Percentiles rank a stretch among this genome's conserved stretches.
Conservation (phyloP, 1,140 invertebrate genomes). For the Copidosoma floridanum region DNA sequence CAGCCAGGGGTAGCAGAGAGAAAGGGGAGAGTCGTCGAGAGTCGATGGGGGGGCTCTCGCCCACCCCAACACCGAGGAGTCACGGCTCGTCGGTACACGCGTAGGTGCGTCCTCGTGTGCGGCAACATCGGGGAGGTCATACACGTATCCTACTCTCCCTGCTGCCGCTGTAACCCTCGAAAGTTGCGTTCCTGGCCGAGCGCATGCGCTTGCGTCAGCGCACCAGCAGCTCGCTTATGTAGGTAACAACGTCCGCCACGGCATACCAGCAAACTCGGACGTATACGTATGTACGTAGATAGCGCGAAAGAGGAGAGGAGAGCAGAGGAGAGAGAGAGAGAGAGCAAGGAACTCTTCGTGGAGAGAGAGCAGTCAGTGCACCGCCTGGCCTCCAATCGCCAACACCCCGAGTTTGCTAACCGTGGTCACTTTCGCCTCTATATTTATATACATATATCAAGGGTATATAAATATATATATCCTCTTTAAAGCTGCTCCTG, state of each 20-base stretch:
- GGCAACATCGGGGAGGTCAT: neutral
- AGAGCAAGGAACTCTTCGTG: slow-evolving; percentile 33
- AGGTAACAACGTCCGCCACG: too few relatives aligned
- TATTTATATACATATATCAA: neutral
- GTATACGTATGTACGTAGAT: too few relatives aligned
- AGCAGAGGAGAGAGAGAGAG: slow-evolving; percentile 9
- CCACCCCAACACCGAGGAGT: too few relatives aligned
- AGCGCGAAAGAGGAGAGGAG: neutral
- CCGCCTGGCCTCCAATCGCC: slow-evolving; percentile 47
- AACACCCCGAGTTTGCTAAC: slow-evolving; percentile 28
- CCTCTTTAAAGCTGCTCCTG: neutral
- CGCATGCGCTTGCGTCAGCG: slow-evolving; percentile 24
- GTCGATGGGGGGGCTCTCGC: neutral
- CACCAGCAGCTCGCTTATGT: neutral
- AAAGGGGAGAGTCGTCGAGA: neutral
- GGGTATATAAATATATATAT: neutral
- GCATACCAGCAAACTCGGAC: too few relatives aligned
- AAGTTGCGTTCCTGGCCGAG: too few relatives aligned
- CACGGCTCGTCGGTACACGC: neutral
- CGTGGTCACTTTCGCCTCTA: neutral
- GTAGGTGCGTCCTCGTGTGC: neutral
- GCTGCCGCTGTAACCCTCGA: too few relatives aligned
- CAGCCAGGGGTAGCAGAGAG: neutral
- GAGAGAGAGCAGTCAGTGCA: slow-evolving; percentile 51
- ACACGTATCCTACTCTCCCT: too few relatives aligned